Percentiles rank a stretch among this genome's conserved stretches.
Conservation (phyloP, 35 echinoderm and acorn worm genomes). For the Holothuria glaberrima region DNA sequence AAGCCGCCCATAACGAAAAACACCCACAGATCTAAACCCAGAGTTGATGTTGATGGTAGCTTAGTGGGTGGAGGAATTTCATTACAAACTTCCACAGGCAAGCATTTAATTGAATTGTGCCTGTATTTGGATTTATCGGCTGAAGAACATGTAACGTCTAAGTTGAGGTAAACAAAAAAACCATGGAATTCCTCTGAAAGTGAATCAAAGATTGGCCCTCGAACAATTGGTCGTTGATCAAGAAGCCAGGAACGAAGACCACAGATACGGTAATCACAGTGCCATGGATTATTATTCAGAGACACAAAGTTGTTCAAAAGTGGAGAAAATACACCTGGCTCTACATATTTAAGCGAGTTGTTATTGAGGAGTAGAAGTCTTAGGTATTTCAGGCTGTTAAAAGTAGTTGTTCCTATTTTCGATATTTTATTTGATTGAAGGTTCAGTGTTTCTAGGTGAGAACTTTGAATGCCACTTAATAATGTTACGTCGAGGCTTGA, state of each 20-base stretch:
- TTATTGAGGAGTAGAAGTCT: conserved; percentile 12
- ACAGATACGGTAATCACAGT: neutral
- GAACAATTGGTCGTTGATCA: neutral
- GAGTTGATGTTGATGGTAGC: neutral
- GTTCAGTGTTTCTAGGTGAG: conserved; percentile 1
- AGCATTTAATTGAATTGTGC: neutral
- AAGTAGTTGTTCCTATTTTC: neutral
- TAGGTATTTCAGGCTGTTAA: conserved; percentile 10
- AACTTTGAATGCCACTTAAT: conserved; percentile 1
- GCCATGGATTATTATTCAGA: neutral
- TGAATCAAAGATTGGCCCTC: neutral
- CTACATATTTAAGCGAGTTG: neutral
- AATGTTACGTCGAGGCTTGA: neutral
- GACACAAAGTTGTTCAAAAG: conserved; percentile 8
- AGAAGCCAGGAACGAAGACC: neutral
- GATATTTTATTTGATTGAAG: conserved; percentile 20
- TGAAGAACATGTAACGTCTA: conserved; percentile 23
- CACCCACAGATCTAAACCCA: too few species aligned
- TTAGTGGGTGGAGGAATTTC: neutral
- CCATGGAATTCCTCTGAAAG: conserved; percentile 2
- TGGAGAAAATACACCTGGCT: neutral
- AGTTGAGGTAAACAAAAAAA: neutral
- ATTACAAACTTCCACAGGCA: neutral
- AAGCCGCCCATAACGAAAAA: too few species aligned
- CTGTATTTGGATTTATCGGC: neutral